Percentiles rank a stretch among this genome's conserved stretches.
Evolutionary conservation across 2,797 vertebrate species (phyloP).

Genomic region (Tympanoctomys barrerae): DNA sequence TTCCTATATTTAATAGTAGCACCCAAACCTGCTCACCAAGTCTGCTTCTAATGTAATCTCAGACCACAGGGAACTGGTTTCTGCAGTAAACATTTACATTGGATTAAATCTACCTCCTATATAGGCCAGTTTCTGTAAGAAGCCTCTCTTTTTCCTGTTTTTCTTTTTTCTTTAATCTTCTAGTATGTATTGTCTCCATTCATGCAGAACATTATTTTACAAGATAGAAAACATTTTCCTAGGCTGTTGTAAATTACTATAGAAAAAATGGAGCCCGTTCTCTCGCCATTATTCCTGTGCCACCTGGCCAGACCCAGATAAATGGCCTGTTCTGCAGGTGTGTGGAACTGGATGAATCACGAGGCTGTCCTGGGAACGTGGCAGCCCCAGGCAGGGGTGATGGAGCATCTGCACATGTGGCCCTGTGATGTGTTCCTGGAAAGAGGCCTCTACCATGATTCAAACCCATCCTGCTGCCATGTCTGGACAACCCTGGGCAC

Average conservation of each 20-base stretch:
- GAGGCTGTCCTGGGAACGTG: conserved; percentile 16
- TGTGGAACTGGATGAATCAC: conserved; percentile 31
- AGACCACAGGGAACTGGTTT: neutral
- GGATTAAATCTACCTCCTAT: neutral
- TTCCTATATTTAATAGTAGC: neutral
- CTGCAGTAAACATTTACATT: neutral
- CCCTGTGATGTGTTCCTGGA: conserved; percentile 6
- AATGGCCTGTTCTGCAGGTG: conserved; percentile 18
- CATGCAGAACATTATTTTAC: conserved; percentile 63
- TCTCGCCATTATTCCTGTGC: neutral
- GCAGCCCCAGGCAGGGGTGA: neutral
- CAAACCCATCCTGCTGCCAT: neutral
- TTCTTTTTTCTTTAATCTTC: neutral
- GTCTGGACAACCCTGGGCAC: neutral
- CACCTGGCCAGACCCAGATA: conserved; percentile 61
- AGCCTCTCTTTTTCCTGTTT: neutral
- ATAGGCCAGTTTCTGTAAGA: neutral
- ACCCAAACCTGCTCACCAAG: neutral
- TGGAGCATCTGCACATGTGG: neutral
- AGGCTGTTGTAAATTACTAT: conserved; percentile 61
- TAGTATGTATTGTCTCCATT: neutral
- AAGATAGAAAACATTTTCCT: conserved; percentile 66
- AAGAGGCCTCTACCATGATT: neutral
- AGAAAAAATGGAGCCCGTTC: conserved; percentile 41
- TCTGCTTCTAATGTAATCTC: neutral